Conservation (phyloP, 2,888 invertebrate genomes). For the Monoplex corrugatus region DNA sequence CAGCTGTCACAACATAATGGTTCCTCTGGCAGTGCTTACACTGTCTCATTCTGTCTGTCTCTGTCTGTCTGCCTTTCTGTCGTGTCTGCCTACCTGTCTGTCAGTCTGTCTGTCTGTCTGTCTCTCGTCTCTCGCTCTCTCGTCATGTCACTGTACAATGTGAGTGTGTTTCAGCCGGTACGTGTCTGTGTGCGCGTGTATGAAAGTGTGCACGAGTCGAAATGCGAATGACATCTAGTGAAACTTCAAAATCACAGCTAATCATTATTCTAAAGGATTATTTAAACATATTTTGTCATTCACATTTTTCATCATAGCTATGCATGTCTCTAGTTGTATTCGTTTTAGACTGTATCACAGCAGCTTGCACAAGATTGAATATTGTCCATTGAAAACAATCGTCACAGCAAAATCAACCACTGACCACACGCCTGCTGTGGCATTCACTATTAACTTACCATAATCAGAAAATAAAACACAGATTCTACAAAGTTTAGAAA, state of each 20-base stretch:
- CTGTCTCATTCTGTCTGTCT: background rate
- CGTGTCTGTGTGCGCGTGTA: conserved; percentile 33
- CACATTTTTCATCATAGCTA: background rate
- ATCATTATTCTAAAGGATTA: background rate
- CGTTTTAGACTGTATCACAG: background rate
- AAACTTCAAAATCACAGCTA: background rate
- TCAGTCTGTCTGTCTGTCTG: too few species aligned
- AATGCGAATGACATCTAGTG: background rate
- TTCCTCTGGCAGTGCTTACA: too few species aligned
- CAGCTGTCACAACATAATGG: too few species aligned
- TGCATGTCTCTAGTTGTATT: background rate
- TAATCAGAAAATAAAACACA: too few species aligned
- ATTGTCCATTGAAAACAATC: too few species aligned
- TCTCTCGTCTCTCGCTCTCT: background rate
- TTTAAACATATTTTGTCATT: background rate
- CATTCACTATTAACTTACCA: too few species aligned
- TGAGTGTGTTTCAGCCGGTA: background rate
- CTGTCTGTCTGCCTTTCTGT: too few species aligned
- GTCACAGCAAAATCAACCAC: too few species aligned
- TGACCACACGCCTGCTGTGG: too few species aligned
- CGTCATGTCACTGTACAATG: background rate
- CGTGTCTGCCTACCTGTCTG: too few species aligned
- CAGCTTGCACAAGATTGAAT: background rate
- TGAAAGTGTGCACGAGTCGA: background rate
- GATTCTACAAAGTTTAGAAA: too few species aligned